Conservation (phyloP, 2,113 vertebrate species). For the Calidris pygmaea region DNA sequence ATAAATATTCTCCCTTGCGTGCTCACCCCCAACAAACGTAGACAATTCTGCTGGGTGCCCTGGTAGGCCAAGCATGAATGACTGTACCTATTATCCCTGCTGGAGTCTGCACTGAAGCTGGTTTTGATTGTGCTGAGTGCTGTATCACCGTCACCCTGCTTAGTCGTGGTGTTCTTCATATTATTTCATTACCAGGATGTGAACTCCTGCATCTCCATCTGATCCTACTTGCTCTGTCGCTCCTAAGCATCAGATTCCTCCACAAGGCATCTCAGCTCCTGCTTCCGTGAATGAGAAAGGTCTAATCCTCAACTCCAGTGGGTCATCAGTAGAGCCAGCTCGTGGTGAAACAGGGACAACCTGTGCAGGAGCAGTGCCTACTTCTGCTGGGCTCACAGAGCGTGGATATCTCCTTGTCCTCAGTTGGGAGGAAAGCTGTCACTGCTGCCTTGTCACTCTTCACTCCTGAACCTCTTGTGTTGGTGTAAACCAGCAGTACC, state of each 20-base stretch:
- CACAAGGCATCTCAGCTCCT: neutral
- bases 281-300: neutral
- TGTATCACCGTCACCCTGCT: neutral
- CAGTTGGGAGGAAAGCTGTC: neutral
- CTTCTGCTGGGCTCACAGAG: neutral
- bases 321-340: neutral
- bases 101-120: neutral
- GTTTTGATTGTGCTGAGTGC: neutral
- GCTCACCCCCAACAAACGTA: neutral
- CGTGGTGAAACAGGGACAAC: accelerated
- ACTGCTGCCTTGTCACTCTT: neutral
- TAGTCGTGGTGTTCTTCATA: neutral
- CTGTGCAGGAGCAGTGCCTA: neutral
- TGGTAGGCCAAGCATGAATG: neutral
- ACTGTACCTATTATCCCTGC: neutral
- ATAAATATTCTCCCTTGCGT: neutral
- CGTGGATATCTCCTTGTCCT: neutral
- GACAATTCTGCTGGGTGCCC: neutral
- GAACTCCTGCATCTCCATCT: neutral
- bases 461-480: neutral
- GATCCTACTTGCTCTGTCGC: neutral
- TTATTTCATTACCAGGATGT: neutral
- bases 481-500: neutral
- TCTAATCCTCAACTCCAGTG: accelerated
- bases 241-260: neutral